Percentiles rank a stretch among this genome's conserved stretches.
phyloP scores from a whole-genome alignment of 1,140 invertebrate genomes.

The Drosophila orena region DNA sequence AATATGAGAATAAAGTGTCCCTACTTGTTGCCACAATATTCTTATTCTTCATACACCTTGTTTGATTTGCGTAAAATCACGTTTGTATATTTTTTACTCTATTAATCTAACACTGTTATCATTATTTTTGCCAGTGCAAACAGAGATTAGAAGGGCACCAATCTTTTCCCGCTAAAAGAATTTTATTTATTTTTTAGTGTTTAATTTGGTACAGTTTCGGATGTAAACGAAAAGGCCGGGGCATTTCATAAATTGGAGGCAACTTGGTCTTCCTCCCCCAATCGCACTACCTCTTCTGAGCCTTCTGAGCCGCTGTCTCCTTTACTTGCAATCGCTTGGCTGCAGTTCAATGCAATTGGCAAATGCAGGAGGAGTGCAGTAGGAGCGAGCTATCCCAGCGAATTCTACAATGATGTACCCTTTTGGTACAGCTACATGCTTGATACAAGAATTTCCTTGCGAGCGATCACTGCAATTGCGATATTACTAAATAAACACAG shows the following conservation, averaged over 20 bases:
- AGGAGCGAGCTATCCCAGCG: neutral
- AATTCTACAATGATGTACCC: neutral
- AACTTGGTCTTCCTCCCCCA: slow-evolving; percentile 4
- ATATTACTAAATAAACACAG: neutral
- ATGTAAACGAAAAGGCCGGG: slow-evolving; percentile 21
- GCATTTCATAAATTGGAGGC: slow-evolving; percentile 27
- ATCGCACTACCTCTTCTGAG: slow-evolving; percentile 5
- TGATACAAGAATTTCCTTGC: neutral
- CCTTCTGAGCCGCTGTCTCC: slow-evolving; percentile 5
- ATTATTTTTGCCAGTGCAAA: slow-evolving; percentile 7
- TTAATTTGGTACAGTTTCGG: slow-evolving; percentile 38
- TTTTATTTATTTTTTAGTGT: slow-evolving; percentile 8
- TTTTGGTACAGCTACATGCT: neutral
- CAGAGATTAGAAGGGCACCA: neutral
- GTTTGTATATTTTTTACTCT: too few species aligned
- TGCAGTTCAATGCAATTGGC: slow-evolving; percentile 26
- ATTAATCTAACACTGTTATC: too few species aligned
- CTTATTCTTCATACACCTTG: too few species aligned
- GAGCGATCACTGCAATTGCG: neutral
- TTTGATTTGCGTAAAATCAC: too few species aligned
- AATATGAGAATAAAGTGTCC: neutral
- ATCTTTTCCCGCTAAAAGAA: neutral
- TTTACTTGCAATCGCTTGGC: slow-evolving; percentile 5
- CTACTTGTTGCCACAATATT: too few species aligned
- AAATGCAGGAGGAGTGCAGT: neutral